Conservation (phyloP, 2,888 invertebrate genomes). For the Eristalis tenax region DNA sequence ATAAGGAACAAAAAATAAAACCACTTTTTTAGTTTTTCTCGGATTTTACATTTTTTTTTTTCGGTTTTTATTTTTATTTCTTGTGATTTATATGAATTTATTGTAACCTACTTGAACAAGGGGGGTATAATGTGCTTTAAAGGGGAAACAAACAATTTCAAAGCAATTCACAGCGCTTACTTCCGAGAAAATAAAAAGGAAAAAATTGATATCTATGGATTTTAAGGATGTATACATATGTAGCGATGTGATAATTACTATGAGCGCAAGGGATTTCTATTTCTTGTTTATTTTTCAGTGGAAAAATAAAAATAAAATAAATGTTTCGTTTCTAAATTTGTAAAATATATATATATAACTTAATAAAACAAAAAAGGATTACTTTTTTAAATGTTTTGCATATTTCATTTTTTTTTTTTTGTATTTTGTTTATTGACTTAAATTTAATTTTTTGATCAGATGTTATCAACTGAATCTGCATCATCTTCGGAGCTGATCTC, state of each 20-base stretch:
- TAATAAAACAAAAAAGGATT: conserved; percentile 48
- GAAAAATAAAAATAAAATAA: conserved; percentile 41
- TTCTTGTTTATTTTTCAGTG: neutral
- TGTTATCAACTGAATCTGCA: conserved; percentile 88
- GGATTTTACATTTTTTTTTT: conserved; percentile 66
- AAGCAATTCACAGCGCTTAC: conserved; percentile 67
- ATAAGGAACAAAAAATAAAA: conserved; percentile 21
- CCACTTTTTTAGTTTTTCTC: conserved; percentile 43
- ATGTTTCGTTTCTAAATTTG: conserved; percentile 37
- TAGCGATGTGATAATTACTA: conserved; percentile 15
- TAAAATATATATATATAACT: conserved; percentile 43
- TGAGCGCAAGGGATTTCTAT: neutral
- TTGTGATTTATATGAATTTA: conserved; percentile 45
- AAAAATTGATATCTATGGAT: conserved; percentile 8
- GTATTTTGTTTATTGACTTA: conserved; percentile 48
- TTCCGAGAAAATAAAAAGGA: conserved; percentile 58
- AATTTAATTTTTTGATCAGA: conserved; percentile 80
- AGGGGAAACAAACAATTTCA: conserved; percentile 18
- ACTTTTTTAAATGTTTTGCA: conserved; percentile 26
- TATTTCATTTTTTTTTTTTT: conserved; percentile 25
- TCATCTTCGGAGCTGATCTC: conserved; percentile 96
- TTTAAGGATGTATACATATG: neutral
- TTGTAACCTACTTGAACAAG: conserved; percentile 52
- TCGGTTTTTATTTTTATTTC: conserved; percentile 34
- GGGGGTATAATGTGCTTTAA: conserved; percentile 43